Conservation (phyloP, 2,888 invertebrate genomes). For the Nephrotoma flavescens region DNA sequence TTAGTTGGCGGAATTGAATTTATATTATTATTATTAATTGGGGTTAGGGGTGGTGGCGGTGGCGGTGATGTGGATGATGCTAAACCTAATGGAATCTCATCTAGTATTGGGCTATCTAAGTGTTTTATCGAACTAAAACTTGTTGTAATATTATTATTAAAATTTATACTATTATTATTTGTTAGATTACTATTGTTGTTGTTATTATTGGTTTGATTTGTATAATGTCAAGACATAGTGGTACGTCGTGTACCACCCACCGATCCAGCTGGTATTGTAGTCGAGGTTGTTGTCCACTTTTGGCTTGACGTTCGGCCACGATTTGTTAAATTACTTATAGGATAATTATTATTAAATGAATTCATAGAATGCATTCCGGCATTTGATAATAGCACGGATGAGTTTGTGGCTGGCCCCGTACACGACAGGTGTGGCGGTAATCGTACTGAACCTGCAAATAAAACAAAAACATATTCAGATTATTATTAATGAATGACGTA, state of each 20-base stretch:
- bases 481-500: background rate
- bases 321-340: conserved; percentile 10
- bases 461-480: background rate
- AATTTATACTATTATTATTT: background rate
- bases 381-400: conserved; percentile 12
- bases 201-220: background rate
- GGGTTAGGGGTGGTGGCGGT: background rate
- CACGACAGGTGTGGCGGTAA: conserved; percentile 25
- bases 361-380: conserved; percentile 16
- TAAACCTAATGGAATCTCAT: background rate
- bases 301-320: conserved; percentile 14
- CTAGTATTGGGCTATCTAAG: background rate
- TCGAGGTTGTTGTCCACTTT: conserved; percentile 13
- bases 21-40: background rate
- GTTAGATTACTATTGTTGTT: background rate
- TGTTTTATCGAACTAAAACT: background rate
- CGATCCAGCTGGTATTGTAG: background rate
- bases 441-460: conserved; percentile 26
- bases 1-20: background rate
- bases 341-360: conserved; percentile 16
- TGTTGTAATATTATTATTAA: background rate
- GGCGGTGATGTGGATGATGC: too few relatives aligned
- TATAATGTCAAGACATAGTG: background rate
- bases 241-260: background rate
- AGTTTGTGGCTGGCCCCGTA: conserved; percentile 11